These are phyloP conservation scores for Periphyllus acericola DNA, from an alignment of 2,888 invertebrate genomes.

Conservation along the genomic window DNA sequence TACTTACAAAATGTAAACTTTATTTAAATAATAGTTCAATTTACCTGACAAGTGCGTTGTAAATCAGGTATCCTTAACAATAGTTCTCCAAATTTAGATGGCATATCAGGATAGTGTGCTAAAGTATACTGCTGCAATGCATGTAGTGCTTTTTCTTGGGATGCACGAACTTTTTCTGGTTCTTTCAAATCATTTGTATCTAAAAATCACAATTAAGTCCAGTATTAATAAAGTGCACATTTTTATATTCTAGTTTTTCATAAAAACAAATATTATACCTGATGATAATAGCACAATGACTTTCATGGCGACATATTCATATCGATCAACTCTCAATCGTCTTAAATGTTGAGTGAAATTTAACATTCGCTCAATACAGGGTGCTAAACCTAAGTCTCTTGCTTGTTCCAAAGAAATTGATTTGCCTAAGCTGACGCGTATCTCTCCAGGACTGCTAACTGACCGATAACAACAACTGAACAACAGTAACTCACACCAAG, in stretches of 20 bases:
- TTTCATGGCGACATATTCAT: constrained; percentile 97
- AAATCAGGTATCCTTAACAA: constrained; percentile 92
- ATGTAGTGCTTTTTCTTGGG: constrained; percentile 93
- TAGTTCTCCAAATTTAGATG: constrained; percentile 94
- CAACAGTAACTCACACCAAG: constrained; percentile 93
- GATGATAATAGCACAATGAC: constrained; percentile 91
- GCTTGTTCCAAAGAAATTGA: constrained; percentile 76
- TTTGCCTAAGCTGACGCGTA: constrained; percentile 77
- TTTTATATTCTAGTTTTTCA: constrained; percentile 12
- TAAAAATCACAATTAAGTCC: constrained; percentile 48
- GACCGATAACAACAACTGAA: constrained; percentile 96
- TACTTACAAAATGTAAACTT: not conserved
- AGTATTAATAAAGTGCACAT: not conserved
- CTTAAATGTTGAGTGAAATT: constrained; percentile 93
- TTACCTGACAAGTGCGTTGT: constrained; percentile 91
- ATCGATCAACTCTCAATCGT: constrained; percentile 88
- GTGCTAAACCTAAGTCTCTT: constrained; percentile 79
- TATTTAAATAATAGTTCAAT: constrained; percentile 52
- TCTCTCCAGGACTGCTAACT: constrained; percentile 88
- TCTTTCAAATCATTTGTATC: constrained; percentile 93
- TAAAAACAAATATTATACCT: constrained; percentile 71
- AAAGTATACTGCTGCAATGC: constrained; percentile 92
- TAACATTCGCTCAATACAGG: constrained; percentile 93
- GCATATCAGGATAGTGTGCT: constrained; percentile 89
- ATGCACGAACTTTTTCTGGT: constrained; percentile 91